Conservation (phyloP, 2,888 invertebrate genomes). For the Unio pictorum region DNA sequence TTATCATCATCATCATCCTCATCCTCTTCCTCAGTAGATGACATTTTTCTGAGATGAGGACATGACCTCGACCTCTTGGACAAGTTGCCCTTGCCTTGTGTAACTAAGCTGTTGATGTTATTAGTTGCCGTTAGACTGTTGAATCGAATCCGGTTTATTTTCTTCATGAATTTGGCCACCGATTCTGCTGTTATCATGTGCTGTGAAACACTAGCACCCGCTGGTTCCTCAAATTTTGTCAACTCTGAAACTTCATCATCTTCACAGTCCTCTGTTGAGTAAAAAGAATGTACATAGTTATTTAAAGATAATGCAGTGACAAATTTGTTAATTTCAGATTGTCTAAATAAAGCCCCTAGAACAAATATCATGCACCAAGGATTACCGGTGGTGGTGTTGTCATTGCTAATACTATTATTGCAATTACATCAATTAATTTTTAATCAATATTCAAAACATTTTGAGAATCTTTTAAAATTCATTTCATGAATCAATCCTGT, state of each 20-base stretch:
- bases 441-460: no score
- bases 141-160: conserved; percentile 64
- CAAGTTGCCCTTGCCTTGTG: conserved; percentile 16
- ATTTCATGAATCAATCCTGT: no score
- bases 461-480: no score
- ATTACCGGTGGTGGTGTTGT: no score
- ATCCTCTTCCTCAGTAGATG: conserved; percentile 29
- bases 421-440: no score
- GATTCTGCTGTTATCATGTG: conserved; percentile 58
- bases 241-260: conserved; percentile 55
- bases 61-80: conserved; percentile 45
- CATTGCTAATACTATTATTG: no score
- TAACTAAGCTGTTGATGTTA: conserved; percentile 18
- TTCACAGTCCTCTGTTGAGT: conserved; percentile 30
- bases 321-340: no score
- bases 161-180: conserved; percentile 64
- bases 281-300: neutral
- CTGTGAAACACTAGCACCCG: conserved; percentile 9
- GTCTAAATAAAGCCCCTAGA: no score
- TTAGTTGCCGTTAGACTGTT: conserved; percentile 51
- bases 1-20: conserved; percentile 12
- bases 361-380: no score
- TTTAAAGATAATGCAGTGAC: neutral
- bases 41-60: conserved; percentile 43
- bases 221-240: conserved; percentile 21